Evolutionary conservation across 2,797 vertebrate species (phyloP), one percentile per base, ranked within the genome.

Genomic region (Anabacerthia variegaticeps): DNA sequence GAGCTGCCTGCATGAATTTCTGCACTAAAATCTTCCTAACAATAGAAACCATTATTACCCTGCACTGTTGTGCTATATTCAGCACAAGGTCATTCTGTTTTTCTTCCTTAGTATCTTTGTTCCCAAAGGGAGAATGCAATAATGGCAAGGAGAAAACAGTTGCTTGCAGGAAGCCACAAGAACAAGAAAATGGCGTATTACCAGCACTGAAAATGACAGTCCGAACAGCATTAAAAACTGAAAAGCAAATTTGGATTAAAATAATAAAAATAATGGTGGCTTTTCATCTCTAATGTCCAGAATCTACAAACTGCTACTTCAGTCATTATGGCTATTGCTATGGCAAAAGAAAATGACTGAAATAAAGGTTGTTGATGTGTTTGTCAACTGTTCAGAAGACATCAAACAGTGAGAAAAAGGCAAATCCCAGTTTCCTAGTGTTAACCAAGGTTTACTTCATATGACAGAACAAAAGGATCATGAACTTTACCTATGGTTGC

Each of bases 1-100:
- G 76, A 95, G 67, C 34, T 85, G 71, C 85, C 88, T 79, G 44
- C 63, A 46, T 26, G 73, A 56, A 54, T 67, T 86, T 59, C 69
- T 82, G 62, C 85, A 73, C 85, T 81, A 63, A 81, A 92, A 59
- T 30, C 82, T 44, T 79, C 78, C 93, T 91, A 93, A 96, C 80
- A 93, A 88, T 26, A 96, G 93, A 82, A 93, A 65, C 44, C 17
- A 9, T 48, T 85, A 84, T 63, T 90, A 24, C 41, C 41, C 59
- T 61, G 34, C 30, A 19, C 80, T 34, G 63, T 46, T 86, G 65
- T 1, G 5, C 82, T 93, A 34, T 65, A 78, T 63, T 59, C 88
- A 69, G 79, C 37, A 44, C 83, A 95, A 96, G 95, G 95, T 96
- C 96, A 93, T 90, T 82, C 93, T 92, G 77, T 44, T 92, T 88